Base-by-base conservation (phyloP, 2,888 invertebrate genomes). In the Agriopis aurantiaria region DNA sequence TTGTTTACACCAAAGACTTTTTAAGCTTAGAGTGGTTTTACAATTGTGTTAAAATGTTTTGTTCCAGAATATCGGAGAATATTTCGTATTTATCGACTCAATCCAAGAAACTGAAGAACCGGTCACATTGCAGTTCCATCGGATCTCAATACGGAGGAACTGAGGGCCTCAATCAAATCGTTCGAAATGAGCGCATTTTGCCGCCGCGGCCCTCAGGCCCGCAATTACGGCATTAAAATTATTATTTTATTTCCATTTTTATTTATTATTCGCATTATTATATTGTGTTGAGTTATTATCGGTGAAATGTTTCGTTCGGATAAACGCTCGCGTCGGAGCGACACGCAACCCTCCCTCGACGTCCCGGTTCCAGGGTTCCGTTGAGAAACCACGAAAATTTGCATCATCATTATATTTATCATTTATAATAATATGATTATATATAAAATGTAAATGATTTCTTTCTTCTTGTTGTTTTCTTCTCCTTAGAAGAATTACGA, bases 201-300 rank as follows among this genome's bases (percentile, higher is more conserved):
- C 69, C 72, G 85, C 85, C 85, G 82, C 73, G 85, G 80, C 91
- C 92, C 90, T 84, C 85, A 88, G 91, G 93, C 91, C 89, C 87
- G 80, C 92, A 93, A 94, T 93, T 93, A 93, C 93, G 92, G 87
- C 91, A 93, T 93, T 93, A 92, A 93, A 93, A 93, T 92, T 93
- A 94, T 93, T 94, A 94, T 93, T 94, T 93, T 93, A 93, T 93
- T 93, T 94, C 89, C 89, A 91, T 93, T 93, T 93, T 93, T 93
- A 93, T 93, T 93, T 93, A 94, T 94, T 94, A 93, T 94, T 94
- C 93, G 93, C 92, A 93, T 94, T 93, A 94, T 94, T 94, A 93
- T 93, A 93, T 94, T 94, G 92, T 93, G 93, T 92, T 91, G 93
- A 92, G 93, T 94, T 92, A 94, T 93, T 94, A 94, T 93, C 92